These are phyloP conservation scores for Gymnoscelis rufifasciata DNA, from an alignment of 2,888 invertebrate genomes.

Conservation along the genomic window DNA sequence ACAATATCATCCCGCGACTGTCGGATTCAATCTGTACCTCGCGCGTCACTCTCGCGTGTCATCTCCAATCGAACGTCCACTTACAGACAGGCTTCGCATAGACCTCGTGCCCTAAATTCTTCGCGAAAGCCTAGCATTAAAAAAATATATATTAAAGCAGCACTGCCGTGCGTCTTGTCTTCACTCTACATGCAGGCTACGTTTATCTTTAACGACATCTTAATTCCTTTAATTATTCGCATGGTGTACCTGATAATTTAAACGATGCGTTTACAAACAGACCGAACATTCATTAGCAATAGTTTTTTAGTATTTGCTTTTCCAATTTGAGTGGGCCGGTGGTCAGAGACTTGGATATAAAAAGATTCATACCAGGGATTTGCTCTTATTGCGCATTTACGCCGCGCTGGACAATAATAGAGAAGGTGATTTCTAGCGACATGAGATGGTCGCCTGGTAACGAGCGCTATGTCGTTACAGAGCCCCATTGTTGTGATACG, in stretches of 20 bases:
- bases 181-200: conserved; percentile 9
- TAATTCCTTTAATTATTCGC: conserved; percentile 37
- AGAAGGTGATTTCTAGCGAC: conserved; percentile 56
- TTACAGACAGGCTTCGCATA: conserved; percentile 36
- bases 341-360: conserved; percentile 18
- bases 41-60: conserved; percentile 50
- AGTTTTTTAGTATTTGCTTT: conserved; percentile 18
- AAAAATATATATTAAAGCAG: conserved; percentile 31
- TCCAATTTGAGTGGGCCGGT: conserved; percentile 17
- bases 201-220: conserved; percentile 33
- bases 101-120: conserved; percentile 44
- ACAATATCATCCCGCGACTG: conserved; percentile 68
- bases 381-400: conserved; percentile 55
- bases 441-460: conserved; percentile 57
- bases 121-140: conserved; percentile 18
- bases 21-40: conserved; percentile 61
- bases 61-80: conserved; percentile 35
- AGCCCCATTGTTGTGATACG: conserved; percentile 64
- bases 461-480: conserved; percentile 62
- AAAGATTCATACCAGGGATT: conserved; percentile 34
- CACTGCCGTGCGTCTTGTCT: conserved; percentile 10
- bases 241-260: conserved; percentile 36
- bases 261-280: conserved; percentile 28
- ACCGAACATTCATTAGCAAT: conserved; percentile 24
- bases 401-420: conserved; percentile 53